phyloP scores from a whole-genome alignment of 2,113 vertebrate species.

The Bolborhynchus lineola region DNA sequence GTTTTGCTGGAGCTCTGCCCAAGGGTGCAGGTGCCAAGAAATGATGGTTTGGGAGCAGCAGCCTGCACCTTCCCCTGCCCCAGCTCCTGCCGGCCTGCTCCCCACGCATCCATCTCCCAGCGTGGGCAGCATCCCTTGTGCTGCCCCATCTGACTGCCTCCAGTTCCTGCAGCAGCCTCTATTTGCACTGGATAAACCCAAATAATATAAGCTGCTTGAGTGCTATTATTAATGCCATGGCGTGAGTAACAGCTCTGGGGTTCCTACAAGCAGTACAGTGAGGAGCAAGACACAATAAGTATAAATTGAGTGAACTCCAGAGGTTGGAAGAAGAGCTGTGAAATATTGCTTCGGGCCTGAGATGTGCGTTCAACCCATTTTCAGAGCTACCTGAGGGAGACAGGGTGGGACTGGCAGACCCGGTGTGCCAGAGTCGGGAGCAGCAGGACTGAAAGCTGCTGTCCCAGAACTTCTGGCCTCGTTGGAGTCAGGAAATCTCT shows the following conservation, averaged over 20 bases:
- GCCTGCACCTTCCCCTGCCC: neutral
- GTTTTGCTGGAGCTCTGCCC: constrained; percentile 40
- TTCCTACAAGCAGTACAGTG: neutral
- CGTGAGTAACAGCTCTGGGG: neutral
- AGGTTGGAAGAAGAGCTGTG: neutral
- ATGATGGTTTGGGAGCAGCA: neutral
- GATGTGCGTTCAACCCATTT: constrained; percentile 31
- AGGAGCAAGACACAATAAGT: neutral
- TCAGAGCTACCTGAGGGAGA: constrained; percentile 15
- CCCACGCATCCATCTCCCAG: rapidly evolving
- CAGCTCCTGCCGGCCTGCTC: neutral
- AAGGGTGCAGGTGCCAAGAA: neutral
- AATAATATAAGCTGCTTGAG: neutral
- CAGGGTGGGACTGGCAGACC: neutral
- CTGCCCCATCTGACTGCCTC: neutral
- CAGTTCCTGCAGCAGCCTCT: neutral
- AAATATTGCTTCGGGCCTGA: neutral
- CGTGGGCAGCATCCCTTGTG: neutral
- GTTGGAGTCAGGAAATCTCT: neutral
- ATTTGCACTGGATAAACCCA: neutral
- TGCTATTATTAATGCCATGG: neutral
- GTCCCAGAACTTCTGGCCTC: constrained; percentile 49
- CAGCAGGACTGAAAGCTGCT: neutral
- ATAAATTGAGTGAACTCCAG: constrained; percentile 27
- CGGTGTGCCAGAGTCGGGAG: neutral